phyloP scores from a whole-genome alignment of 2,888 invertebrate genomes.

The Salticus scenicus region DNA sequence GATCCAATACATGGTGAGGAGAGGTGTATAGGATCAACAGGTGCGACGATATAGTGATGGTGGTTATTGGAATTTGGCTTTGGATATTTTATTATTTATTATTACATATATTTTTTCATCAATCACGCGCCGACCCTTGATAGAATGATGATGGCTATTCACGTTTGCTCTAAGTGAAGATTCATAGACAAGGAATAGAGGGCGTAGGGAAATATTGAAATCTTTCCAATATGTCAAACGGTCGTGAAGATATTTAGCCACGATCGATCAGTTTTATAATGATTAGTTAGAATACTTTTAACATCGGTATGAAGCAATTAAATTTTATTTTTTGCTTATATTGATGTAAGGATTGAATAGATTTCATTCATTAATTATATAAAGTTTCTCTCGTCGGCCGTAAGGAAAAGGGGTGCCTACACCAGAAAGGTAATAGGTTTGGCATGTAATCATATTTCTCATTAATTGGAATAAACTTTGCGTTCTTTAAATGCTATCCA shows the following conservation, averaged over 20 bases:
- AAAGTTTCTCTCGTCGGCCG: no score
- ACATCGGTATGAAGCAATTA: not conserved
- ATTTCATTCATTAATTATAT: no score
- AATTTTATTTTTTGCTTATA: no score
- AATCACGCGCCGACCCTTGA: slow-evolving; percentile 9
- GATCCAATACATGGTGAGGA: slow-evolving; percentile 25
- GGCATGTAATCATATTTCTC: no score
- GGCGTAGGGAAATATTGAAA: not conserved
- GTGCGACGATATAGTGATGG: slow-evolving; percentile 14
- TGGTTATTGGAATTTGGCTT: slow-evolving; percentile 29
- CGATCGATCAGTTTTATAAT: not conserved
- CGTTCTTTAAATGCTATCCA: no score
- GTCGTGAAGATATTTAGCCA: not conserved
- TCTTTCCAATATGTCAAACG: not conserved
- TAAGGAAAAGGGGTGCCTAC: no score
- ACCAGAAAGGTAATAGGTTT: no score
- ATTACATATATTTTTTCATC: not conserved
- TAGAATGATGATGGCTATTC: not conserved
- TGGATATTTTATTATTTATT: slow-evolving; percentile 32
- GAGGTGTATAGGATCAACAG: slow-evolving; percentile 34
- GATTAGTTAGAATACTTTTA: not conserved
- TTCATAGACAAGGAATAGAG: not conserved
- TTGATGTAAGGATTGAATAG: no score
- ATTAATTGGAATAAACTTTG: no score
- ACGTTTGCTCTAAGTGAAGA: not conserved